Conservation (phyloP, 2,113 vertebrate genomes). For the Nerophis lumbriciformis region DNA sequence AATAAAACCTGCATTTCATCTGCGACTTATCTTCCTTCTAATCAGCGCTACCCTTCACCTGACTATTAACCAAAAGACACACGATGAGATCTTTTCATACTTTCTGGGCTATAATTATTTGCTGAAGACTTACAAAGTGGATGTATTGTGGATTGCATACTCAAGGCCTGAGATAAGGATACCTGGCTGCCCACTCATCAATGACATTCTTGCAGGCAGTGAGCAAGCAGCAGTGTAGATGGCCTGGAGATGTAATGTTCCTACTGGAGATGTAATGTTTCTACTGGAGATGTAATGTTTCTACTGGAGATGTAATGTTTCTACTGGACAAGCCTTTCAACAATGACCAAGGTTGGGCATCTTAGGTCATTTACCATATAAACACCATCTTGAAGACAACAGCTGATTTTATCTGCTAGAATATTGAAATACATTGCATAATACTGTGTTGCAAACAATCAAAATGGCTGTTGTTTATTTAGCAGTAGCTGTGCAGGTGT, state of each 20-base stretch:
- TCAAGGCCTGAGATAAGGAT: conserved; percentile 2
- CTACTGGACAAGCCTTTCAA: neutral
- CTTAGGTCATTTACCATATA: neutral
- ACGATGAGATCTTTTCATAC: conserved; percentile 21
- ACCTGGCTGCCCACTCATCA: conserved; percentile 6
- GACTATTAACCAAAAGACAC: conserved; percentile 19
- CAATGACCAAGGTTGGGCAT: neutral
- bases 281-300: neutral
- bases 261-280: no score
- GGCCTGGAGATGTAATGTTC: no score
- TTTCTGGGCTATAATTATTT: conserved; percentile 4
- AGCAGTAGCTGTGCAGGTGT: no score
- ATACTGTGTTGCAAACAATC: no score
- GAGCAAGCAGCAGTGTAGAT: neutral
- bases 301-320: no score
- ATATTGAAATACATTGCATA: neutral
- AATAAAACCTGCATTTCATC: conserved; percentile 20
- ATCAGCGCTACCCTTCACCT: conserved; percentile 28
- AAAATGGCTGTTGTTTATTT: no score
- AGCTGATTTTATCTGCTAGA: neutral
- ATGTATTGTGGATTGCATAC: conserved; percentile 14
- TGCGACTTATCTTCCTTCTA: conserved; percentile 31
- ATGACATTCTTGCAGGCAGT: conserved; percentile 7
- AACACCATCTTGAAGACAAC: neutral
- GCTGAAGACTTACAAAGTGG: conserved; percentile 4